Evolutionary conservation across 2,113 vertebrate genomes (phyloP).

Genomic region (Misgurnus anguillicaudatus): DNA sequence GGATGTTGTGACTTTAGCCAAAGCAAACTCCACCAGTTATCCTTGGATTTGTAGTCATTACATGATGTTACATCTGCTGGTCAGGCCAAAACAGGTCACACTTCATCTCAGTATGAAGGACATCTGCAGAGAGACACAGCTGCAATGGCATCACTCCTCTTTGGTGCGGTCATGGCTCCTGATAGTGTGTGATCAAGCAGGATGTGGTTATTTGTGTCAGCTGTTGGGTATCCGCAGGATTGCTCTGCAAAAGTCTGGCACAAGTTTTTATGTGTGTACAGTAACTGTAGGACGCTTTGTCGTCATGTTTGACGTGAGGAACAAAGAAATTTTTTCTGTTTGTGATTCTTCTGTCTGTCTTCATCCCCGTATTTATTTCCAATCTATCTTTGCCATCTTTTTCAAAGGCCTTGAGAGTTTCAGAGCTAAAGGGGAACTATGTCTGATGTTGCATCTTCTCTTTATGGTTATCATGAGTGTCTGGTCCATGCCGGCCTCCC

Average conservation of each 20-base stretch:
- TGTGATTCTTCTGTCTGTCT: constrained; percentile 53
- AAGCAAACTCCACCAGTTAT: not conserved
- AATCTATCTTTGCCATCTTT: constrained; percentile 38
- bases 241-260: constrained; percentile 56
- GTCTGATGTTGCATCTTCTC: constrained; percentile 6
- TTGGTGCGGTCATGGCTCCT: not conserved
- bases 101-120: not conserved
- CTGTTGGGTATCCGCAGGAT: not conserved
- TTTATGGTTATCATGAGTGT: constrained; percentile 18
- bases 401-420: constrained; percentile 19
- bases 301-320: constrained; percentile 64
- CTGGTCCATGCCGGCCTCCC: not conserved
- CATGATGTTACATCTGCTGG: not conserved
- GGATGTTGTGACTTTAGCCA: no score
- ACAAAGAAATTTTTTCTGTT: constrained; percentile 60
- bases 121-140: constrained; percentile 15
- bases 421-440: not conserved
- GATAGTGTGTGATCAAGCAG: not conserved
- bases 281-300: constrained; percentile 51
- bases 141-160: constrained; percentile 21
- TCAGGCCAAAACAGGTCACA: not conserved
- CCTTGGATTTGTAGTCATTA: not conserved
- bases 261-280: constrained; percentile 56
- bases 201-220: constrained; percentile 25
- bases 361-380: constrained; percentile 56